These are phyloP conservation scores for Nesospiza acunhae DNA, from an alignment of 2,113 vertebrate species.

Conservation along the genomic window DNA sequence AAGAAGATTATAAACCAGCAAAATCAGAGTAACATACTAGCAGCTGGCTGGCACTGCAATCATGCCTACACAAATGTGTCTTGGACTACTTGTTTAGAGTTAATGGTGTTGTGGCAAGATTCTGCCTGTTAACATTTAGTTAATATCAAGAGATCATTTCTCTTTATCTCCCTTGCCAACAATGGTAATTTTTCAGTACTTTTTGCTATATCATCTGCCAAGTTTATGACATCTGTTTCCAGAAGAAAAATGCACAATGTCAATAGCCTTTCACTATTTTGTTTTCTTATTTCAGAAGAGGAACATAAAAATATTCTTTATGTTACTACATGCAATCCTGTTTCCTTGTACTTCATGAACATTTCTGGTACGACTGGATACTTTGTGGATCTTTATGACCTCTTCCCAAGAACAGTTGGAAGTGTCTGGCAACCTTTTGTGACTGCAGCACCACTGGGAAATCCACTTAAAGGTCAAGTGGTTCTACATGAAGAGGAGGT, in stretches of 20 bases:
- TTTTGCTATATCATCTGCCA: background rate
- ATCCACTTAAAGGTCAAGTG: slow-evolving; percentile 88
- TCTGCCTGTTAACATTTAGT: background rate
- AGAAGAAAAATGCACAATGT: background rate
- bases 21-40: background rate
- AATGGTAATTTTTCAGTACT: background rate
- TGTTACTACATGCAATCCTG: slow-evolving; percentile 89
- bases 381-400: slow-evolving; percentile 86
- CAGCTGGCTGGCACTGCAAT: background rate
- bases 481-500: slow-evolving; percentile 96
- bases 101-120: background rate
- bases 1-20: background rate
- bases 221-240: background rate
- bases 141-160: background rate
- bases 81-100: background rate
- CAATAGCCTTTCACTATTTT: background rate
- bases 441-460: slow-evolving; percentile 85
- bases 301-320: slow-evolving; percentile 77
- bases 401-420: slow-evolving; percentile 87
- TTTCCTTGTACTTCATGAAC: slow-evolving; percentile 87
- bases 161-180: background rate
- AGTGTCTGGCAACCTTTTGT: slow-evolving; percentile 91
- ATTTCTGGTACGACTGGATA: slow-evolving; percentile 73
- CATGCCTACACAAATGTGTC: background rate
- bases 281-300: slow-evolving; percentile 67